Percentiles rank a stretch among this genome's conserved stretches.
phyloP scores from a whole-genome alignment of 2,113 vertebrate species.

The Amblyopsis rosae region DNA sequence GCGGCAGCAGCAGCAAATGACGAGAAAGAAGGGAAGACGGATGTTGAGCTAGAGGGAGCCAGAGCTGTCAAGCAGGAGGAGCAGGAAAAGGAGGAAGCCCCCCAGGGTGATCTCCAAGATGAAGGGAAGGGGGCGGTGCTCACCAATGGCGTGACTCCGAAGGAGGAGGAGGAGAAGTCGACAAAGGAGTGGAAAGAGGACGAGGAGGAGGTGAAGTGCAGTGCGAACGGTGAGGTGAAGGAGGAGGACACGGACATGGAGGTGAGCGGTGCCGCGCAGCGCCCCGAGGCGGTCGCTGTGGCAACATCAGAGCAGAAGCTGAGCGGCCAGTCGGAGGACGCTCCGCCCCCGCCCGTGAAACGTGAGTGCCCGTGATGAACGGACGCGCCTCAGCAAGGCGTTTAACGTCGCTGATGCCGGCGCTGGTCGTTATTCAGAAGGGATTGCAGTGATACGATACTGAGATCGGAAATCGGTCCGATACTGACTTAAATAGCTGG shows the following conservation, averaged over 20 bases:
- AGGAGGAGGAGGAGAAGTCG: conserved; percentile 32
- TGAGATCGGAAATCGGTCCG: too few species aligned
- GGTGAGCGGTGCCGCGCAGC: conserved; percentile 71
- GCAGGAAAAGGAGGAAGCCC: conserved; percentile 33
- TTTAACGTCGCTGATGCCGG: too few species aligned
- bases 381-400: neutral
- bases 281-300: conserved; percentile 61
- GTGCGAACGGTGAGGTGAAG: conserved; percentile 50
- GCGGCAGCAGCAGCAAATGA: conserved; percentile 3
- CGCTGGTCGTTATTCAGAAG: too few species aligned
- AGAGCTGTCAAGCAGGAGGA: conserved; percentile 43
- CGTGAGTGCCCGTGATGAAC: conserved; percentile 46
- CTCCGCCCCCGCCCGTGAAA: conserved; percentile 63
- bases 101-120: conserved; percentile 69
- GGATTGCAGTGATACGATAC: too few species aligned
- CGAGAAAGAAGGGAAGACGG: conserved; percentile 49
- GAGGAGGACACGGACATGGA: conserved; percentile 60
- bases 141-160: conserved; percentile 64
- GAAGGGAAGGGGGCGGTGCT: conserved; percentile 78
- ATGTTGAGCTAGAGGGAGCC: conserved; percentile 22
- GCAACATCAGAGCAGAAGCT: conserved; percentile 55
- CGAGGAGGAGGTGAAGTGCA: conserved; percentile 10
- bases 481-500: too few species aligned
- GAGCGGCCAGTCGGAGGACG: conserved; percentile 55
- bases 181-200: conserved; percentile 19